Base-by-base conservation (phyloP, 2,888 invertebrate genomes). In the Meandrusa payeni region DNA sequence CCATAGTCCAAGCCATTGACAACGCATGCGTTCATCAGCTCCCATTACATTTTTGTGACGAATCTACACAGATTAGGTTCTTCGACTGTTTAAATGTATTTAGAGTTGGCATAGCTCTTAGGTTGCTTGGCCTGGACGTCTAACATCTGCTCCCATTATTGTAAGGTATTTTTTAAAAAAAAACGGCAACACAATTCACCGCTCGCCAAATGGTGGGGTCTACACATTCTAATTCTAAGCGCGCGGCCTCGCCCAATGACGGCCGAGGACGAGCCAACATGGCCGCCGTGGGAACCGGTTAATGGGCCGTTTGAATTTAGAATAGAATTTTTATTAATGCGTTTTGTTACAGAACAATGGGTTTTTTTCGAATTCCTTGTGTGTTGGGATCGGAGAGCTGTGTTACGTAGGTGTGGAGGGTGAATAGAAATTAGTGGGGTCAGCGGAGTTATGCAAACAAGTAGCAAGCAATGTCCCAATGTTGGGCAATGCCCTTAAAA, bases 281-380 rank as follows among this genome's bases (percentile, higher is more conserved):
- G 87, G 86, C 86, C 77, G 76, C 74, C 83, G 85, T 86, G 86
- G 82, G 86, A 86, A 86, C 83, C 83, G 79, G 82, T 83, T 87
- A 80, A 85, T 85, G 77, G 83, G 70, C 77, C 73, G 79, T 86
- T 87, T 83, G 85, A 85, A 85, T 85, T 86, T 85, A 86, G 82
- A 86, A 86, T 85, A 79, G 79, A 76, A 79, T 86, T 86, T 86
- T 86, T 83, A 79, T 74, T 76, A 78, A 75, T 74, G 70, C 69
- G 67, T 59, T 63, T 55, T 52, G 57, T 76, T 76, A 63, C 67
- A 72, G 74, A 76, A 80, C 78, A 77, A 83, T 82, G 61, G 73
- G 53, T 65, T 64, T 72, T 70, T 76, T 70, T 36, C 23, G 22
- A 57, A 61, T 61, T 47, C 61, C 52, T 52, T 53, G 45, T 63